Evolutionary conservation across 2,113 vertebrate genomes (phyloP), one percentile per base, ranked within the genome.

Genomic region (Gymnorhina tibicen): DNA sequence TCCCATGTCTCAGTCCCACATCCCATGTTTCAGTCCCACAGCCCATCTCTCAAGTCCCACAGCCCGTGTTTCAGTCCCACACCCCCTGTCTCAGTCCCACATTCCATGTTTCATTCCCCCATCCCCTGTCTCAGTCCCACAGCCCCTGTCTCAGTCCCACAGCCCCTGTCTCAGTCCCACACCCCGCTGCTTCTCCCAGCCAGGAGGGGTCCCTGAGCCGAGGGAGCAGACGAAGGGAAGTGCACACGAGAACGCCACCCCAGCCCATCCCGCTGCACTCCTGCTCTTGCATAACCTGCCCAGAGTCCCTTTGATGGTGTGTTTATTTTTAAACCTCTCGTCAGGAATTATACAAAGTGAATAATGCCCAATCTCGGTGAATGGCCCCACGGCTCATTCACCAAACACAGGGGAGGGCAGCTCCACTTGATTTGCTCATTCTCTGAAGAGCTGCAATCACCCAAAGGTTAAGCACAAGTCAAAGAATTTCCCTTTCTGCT

Each of bases 381-480:
- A 93, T 53, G 26, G 44, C 80, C 20, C 5, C 72, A 62, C 3
- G 3, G 83, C 89, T 94, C 81, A 44, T 80, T 80, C 92, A 89
- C 73, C 68, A 81, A 69, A 72, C 85, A 77, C 95, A 64, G 28
- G 88, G 85, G 92, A 96, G 96, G 92, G 96, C 86, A 95, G 68
- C 73, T 91, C 92, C 93, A 95, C 95, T 96, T 87, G 88, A 94
- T 95, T 95, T 93, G 93, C 91, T 92, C 93, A 46, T 95, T 97
- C 95, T 95, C 95, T 96, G 73, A 93, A 94, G 95, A 97, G 92
- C 44, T 93, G 91, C 93, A 96, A 97, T 97, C 96, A 95, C 88
- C 68, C 80, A 84, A 73, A 96, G 96, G 96, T 95, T 94, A 96
- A 96, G 94, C 67, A 85, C 6, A 2, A 95, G 93, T 63, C 85